These are phyloP conservation scores for Sebastes kiyomatsui DNA, from an alignment of 2,797 vertebrate species.

Conservation along the genomic window DNA sequence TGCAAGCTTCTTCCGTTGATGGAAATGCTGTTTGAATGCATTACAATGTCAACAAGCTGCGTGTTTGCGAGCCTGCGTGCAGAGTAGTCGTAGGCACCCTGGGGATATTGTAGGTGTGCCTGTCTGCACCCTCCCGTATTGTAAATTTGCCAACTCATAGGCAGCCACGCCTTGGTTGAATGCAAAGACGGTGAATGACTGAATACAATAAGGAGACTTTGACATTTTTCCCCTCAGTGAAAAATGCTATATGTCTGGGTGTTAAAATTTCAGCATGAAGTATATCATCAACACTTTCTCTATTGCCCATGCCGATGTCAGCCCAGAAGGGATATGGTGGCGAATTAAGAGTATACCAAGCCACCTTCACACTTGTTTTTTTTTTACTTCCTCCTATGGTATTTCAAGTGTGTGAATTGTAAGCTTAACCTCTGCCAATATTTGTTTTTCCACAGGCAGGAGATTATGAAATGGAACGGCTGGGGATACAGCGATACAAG, in stretches of 20 bases:
- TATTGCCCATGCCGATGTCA: neutral
- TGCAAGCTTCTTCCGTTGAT: slow-evolving; percentile 12
- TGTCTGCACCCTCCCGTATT: slow-evolving; percentile 3
- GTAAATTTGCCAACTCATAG: slow-evolving; percentile 39
- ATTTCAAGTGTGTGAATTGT: neutral
- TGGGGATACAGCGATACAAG: slow-evolving; percentile 98
- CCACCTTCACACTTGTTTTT: neutral
- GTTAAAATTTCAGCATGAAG: slow-evolving; percentile 4
- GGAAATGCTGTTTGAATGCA: slow-evolving; percentile 14
- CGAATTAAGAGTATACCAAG: neutral
- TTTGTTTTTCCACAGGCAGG: slow-evolving; percentile 87
- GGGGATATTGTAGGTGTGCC: slow-evolving; percentile 33
- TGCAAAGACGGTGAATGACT: slow-evolving; percentile 5
- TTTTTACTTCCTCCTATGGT: slow-evolving; percentile 6
- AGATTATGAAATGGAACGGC: slow-evolving; percentile 98
- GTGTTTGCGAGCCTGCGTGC: slow-evolving; percentile 8
- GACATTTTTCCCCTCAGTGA: neutral
- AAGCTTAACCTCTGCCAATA: slow-evolving; percentile 30
- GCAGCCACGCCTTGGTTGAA: neutral
- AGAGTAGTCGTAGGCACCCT: neutral
- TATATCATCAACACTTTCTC: neutral
- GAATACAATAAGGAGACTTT: slow-evolving; percentile 10
- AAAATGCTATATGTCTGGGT: slow-evolving; percentile 3
- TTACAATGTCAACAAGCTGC: slow-evolving; percentile 9
- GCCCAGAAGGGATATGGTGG: neutral